A percentile compares a stretch with the other conserved stretches of the same genome.
Evolutionary conservation across 1,140 invertebrate genomes (phyloP).

Genomic region (Procambarus clarkii): DNA sequence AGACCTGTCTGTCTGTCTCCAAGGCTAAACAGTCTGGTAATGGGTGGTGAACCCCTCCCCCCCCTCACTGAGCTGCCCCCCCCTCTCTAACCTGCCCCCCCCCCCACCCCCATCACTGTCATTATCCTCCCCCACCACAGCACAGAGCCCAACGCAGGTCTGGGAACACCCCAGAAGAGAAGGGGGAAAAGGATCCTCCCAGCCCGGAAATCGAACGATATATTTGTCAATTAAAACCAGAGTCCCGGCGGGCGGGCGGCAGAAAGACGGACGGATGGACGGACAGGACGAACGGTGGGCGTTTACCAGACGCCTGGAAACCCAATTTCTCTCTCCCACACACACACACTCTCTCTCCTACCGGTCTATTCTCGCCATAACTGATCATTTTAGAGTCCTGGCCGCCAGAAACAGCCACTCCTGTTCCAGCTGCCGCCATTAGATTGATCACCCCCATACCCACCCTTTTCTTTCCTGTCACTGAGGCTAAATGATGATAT

Average conservation of each 20-base stretch:
- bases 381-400: not conserved
- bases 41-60: not conserved
- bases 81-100: not conserved
- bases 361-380: not conserved
- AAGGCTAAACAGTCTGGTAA: too few species aligned
- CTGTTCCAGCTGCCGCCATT: not conserved
- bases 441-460: not conserved
- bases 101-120: not conserved
- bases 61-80: not conserved
- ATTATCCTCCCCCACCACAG: too few species aligned
- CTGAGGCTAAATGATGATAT: not conserved
- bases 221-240: conserved; percentile 19
- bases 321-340: not conserved
- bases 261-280: not conserved
- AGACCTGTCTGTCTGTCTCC: too few species aligned
- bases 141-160: not conserved
- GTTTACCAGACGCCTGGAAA: conserved; percentile 1
- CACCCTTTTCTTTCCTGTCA: not conserved
- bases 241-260: too few species aligned
- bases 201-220: conserved; percentile 12
- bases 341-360: not conserved
- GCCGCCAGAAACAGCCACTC: not conserved
- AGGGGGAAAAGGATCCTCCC: not conserved
- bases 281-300: not conserved
- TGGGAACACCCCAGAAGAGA: conserved; percentile 7